Evolutionary conservation across 2,797 vertebrate genomes (phyloP).

Genomic region (Mormyrops attenuatus): DNA sequence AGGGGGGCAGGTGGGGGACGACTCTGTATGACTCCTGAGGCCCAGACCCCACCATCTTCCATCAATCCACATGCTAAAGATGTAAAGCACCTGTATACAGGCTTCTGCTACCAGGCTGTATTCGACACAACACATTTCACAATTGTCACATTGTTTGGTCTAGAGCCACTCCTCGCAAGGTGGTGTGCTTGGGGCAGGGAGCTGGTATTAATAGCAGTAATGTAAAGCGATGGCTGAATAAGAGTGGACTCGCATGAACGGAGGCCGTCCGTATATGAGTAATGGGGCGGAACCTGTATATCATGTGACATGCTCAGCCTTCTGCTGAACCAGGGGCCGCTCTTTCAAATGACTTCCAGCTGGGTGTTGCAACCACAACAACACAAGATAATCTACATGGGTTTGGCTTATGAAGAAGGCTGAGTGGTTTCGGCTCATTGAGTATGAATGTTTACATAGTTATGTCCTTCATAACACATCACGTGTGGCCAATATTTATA

Average conservation of each 20-base stretch:
- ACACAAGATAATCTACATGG: background rate
- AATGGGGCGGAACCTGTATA: background rate
- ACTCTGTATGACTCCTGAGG: background rate
- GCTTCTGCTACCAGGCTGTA: background rate
- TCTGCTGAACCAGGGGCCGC: background rate
- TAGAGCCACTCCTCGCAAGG: background rate
- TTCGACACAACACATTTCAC: background rate
- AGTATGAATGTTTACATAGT: background rate
- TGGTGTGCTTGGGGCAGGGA: background rate
- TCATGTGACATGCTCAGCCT: background rate
- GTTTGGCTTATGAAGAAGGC: background rate
- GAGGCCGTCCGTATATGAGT: background rate
- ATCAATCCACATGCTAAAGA: background rate
- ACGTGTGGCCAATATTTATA: background rate
- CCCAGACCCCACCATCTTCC: background rate
- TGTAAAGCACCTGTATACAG: background rate
- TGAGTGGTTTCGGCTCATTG: background rate
- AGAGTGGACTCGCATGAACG: background rate
- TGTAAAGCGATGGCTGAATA: background rate
- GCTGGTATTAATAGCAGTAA: background rate
- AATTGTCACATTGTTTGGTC: background rate
- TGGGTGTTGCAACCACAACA: background rate
- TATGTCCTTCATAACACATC: background rate
- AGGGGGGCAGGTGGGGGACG: background rate
- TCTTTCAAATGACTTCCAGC: background rate